These are phyloP conservation scores for Scrobipalpa atriplicella DNA, from an alignment of 2,888 invertebrate species.

Conservation along the genomic window DNA sequence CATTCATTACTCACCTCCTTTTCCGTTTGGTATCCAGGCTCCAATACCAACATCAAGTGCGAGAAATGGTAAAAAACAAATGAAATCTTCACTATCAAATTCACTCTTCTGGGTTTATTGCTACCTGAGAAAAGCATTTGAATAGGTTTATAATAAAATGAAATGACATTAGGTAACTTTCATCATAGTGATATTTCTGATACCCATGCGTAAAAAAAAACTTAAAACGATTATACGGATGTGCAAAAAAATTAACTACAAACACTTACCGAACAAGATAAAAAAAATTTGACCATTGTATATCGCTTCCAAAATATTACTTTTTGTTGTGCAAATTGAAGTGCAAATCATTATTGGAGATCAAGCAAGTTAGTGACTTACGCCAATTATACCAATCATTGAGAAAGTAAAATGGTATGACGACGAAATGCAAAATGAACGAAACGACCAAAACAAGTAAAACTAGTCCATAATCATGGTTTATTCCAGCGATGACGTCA, in stretches of 20 bases:
- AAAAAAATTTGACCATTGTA: too few species aligned
- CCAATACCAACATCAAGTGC: slow-evolving; percentile 13
- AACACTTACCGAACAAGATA: too few species aligned
- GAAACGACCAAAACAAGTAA: slow-evolving; percentile 1
- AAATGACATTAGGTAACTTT: too few species aligned
- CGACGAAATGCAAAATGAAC: neutral
- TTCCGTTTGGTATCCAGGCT: slow-evolving; percentile 17
- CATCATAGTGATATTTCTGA: too few species aligned
- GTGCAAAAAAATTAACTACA: too few species aligned
- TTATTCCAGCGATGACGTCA: slow-evolving; percentile 1
- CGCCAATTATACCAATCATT: slow-evolving; percentile 17
- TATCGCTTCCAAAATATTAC: too few species aligned
- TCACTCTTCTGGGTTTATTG: neutral
- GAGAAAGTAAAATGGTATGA: slow-evolving; percentile 19
- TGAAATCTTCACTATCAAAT: neutral
- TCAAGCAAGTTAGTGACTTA: too few species aligned
- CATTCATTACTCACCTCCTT: slow-evolving; percentile 10
- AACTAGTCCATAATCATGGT: neutral
- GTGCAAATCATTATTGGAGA: too few species aligned
- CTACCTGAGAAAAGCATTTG: slow-evolving; percentile 2
- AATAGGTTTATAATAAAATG: too few species aligned
- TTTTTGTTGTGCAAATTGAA: too few species aligned
- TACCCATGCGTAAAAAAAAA: too few species aligned
- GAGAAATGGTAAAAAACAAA: neutral
- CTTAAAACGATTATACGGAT: too few species aligned